These are phyloP conservation scores for Amazona guildingii DNA, from an alignment of 2,113 vertebrate genomes.

Conservation along the genomic window DNA sequence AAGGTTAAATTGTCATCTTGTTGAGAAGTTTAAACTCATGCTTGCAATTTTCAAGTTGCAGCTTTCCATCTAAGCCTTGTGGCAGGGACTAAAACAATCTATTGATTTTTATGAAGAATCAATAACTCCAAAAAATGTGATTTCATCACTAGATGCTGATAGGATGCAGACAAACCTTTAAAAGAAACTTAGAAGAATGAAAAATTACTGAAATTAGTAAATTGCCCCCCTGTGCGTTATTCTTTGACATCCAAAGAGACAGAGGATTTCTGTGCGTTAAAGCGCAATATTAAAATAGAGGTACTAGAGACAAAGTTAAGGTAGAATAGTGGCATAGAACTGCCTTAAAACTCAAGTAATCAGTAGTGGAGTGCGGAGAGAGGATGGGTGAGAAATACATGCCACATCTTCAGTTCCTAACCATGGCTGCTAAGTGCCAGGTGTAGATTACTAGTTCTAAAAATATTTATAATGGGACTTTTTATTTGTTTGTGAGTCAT, in stretches of 20 bases:
- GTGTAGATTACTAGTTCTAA: not conserved
- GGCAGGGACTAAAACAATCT: not conserved
- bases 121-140: not conserved
- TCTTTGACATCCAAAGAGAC: not conserved
- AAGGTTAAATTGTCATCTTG: not conserved
- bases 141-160: not conserved
- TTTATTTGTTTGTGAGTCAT: not conserved
- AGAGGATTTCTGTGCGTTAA: not conserved
- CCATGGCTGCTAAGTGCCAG: not conserved
- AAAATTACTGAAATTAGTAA: not conserved
- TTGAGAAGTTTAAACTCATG: not conserved
- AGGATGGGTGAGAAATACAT: not conserved
- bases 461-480: not conserved
- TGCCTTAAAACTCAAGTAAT: not conserved
- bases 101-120: not conserved
- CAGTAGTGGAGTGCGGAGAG: rapidly evolving
- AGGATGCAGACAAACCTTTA: not conserved
- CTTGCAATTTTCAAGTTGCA: not conserved
- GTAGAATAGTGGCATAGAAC: not conserved
- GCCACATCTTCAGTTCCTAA: not conserved
- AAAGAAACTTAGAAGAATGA: not conserved
- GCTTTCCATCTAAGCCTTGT: not conserved
- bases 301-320: not conserved
- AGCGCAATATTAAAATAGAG: not conserved
- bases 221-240: not conserved